Evolutionary conservation across 1,140 invertebrate species (phyloP), one percentile per base, ranked within the genome.

Genomic region (Aleiodes sp.): DNA sequence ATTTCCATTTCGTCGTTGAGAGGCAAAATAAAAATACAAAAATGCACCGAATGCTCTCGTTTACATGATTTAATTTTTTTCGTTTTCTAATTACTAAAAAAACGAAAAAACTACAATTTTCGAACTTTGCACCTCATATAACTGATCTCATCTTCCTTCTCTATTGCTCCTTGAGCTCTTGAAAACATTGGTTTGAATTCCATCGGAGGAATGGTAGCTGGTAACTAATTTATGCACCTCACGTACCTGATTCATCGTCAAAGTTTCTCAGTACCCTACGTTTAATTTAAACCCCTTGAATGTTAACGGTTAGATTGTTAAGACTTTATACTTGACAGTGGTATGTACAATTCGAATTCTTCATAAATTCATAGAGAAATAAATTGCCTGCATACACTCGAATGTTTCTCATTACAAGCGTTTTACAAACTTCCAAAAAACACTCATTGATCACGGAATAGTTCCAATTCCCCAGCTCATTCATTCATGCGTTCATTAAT

Each of bases 221-320:
- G 28, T 31, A n/a, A 28, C 72, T 76, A 76, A 76, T 76, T 76
- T 76, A 76, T 76, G 75, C 74, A 62, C 28, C 64, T 68, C 75
- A 57, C 75, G 75, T 74, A 67, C 62, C 73, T 70, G 72, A 76
- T 76, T 76, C 75, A 76, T 76, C 74, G 72, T 70, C 57, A 24
- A 76, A 74, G 75, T 76, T 74, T 68, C 70, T 31, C 61, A 28
- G 28, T 31, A 26, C 56, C 61, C 65, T 70, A 52, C 64, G 67
- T 74, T 75, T 76, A 76, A 76, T 76, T 76, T 65, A 59, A 59
- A 63, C 61, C 29, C 24, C 26, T 59, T 59, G 56, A 59, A 59
- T n/a, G 4, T 12, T 26, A 31, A 59, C 24, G 28, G 28, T 29
- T 29, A 59, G 14, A 26, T 14, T 29, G 28, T n/a, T 29, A 28